Conservation (phyloP, 2,113 vertebrate genomes). For the Xiphorhynchus elegans region DNA sequence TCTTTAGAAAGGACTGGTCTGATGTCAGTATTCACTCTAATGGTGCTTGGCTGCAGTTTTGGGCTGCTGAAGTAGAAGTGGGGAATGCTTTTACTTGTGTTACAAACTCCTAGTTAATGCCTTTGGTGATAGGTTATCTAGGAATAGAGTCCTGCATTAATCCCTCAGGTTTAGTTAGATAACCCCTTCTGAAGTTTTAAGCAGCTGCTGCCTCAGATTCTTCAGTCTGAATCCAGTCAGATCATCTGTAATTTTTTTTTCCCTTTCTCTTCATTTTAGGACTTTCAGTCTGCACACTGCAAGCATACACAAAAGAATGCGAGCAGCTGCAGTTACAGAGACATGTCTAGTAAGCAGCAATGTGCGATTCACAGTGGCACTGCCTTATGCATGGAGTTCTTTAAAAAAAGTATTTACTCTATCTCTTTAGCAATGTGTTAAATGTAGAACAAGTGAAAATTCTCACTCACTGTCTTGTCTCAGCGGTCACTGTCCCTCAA, state of each 20-base stretch:
- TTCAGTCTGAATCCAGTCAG: neutral
- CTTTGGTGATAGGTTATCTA: neutral
- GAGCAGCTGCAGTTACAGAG: neutral
- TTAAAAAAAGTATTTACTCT: neutral
- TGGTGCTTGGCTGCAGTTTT: neutral
- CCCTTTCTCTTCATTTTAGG: neutral
- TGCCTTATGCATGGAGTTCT: neutral
- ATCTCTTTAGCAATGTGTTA: neutral
- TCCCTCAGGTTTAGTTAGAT: conserved; percentile 16
- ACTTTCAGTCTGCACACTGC: neutral
- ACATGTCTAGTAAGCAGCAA: neutral
- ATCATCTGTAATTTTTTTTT: neutral
- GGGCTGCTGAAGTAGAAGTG: neutral
- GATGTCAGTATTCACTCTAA: neutral
- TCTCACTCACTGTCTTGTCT: neutral
- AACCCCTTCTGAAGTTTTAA: neutral
- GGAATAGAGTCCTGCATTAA: neutral
- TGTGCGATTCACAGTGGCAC: neutral
- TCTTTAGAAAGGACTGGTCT: conserved; percentile 10
- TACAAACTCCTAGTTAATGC: conserved; percentile 7
- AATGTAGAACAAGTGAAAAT: neutral
- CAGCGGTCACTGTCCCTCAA: neutral
- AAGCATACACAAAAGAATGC: neutral
- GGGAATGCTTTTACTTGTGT: neutral
- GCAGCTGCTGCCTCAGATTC: neutral